A percentile compares a stretch with the other conserved stretches of the same genome.
phyloP scores from a whole-genome alignment of 2,888 invertebrate species.

The Orthosia cruda region DNA sequence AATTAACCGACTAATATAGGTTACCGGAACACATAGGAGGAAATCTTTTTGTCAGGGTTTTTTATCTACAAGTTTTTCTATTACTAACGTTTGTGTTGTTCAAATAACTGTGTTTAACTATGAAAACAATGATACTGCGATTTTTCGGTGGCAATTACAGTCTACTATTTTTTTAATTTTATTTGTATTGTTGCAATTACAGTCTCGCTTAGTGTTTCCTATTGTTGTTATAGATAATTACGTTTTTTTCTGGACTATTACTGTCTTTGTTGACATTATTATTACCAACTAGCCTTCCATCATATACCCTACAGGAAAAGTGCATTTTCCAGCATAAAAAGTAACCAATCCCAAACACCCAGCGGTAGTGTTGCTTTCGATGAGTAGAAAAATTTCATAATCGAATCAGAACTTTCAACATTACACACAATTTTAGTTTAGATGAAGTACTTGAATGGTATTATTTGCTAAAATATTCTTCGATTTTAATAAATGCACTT shows the following conservation, averaged over 20 bases:
- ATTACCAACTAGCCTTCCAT: background rate
- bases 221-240: background rate
- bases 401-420: too few relatives aligned
- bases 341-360: too few relatives aligned
- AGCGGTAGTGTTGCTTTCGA: too few relatives aligned
- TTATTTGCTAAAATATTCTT: too few relatives aligned
- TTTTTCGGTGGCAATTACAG: conserved; percentile 26
- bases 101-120: conserved; percentile 35
- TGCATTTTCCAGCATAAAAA: too few relatives aligned
- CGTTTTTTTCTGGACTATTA: background rate
- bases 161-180: conserved; percentile 13
- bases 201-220: conserved; percentile 9
- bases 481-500: too few relatives aligned
- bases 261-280: background rate
- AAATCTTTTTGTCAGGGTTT: conserved; percentile 42
- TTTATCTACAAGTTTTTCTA: conserved; percentile 39
- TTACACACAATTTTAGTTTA: too few relatives aligned
- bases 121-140: conserved; percentile 48
- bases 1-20: conserved; percentile 67
- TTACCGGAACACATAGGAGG: conserved; percentile 62
- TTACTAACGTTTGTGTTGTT: conserved; percentile 29
- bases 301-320: too few relatives aligned
- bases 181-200: conserved; percentile 4
- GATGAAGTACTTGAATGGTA: too few relatives aligned
- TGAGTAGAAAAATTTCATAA: too few relatives aligned